Percentiles rank a stretch among this genome's conserved stretches.
phyloP scores from a whole-genome alignment of 2,113 vertebrate genomes.

The Ictidomys tridecemlineatus region DNA sequence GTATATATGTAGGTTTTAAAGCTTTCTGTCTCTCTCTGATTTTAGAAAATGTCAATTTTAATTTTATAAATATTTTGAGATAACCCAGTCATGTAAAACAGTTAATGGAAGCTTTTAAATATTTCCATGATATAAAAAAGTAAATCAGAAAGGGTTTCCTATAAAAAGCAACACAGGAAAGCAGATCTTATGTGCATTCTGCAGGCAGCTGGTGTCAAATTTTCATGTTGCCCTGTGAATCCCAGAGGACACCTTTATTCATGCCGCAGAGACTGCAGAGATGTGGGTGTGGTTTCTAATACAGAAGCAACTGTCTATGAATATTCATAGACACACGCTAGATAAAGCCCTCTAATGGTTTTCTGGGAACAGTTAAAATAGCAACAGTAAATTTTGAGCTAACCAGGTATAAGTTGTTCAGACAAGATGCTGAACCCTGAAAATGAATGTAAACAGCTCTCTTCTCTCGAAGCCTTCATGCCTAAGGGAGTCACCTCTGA shows the following conservation, averaged over 20 bases:
- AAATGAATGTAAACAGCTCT: neutral
- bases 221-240: neutral
- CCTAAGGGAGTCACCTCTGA: neutral
- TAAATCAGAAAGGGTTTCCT: neutral
- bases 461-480: neutral
- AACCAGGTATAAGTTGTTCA: constrained; percentile 65
- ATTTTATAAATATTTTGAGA: constrained; percentile 10
- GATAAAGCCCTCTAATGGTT: constrained; percentile 64
- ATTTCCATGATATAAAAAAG: neutral
- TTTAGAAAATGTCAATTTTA: constrained; percentile 44
- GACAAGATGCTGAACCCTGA: constrained; percentile 4
- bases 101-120: constrained; percentile 11
- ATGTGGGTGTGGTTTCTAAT: constrained; percentile 84
- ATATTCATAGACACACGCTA: constrained; percentile 75
- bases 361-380: constrained; percentile 76
- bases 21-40: neutral
- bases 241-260: constrained; percentile 75
- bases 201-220: constrained; percentile 29
- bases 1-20: neutral
- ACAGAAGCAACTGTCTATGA: constrained; percentile 70
- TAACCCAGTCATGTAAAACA: constrained; percentile 30
- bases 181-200: neutral
- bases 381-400: constrained; percentile 68
- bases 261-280: constrained; percentile 86
- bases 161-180: neutral